Percentiles rank a stretch among this genome's conserved stretches.
phyloP scores from a whole-genome alignment of 2,113 vertebrate species.

The Hydropotes inermis region DNA sequence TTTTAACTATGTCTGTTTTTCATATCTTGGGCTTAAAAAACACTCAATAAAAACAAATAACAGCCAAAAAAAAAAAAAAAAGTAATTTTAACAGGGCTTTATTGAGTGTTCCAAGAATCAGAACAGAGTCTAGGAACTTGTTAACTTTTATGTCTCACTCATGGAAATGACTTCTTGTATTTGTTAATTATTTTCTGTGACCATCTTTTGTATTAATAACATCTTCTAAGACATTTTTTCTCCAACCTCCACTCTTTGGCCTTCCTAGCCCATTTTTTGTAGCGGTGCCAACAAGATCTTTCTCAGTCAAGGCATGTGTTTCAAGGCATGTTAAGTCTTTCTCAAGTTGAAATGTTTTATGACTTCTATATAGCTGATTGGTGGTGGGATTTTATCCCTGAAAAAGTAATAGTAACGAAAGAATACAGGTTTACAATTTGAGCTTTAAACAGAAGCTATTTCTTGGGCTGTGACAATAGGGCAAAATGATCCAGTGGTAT shows the following conservation, averaged over 20 bases:
- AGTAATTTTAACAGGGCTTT: background rate
- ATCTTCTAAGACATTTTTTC: background rate
- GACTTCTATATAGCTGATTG: no score
- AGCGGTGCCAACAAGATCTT: background rate
- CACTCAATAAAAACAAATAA: background rate
- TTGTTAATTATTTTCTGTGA: slow-evolving; percentile 6
- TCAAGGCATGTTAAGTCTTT: background rate
- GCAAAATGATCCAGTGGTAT: slow-evolving; percentile 42
- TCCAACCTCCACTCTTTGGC: background rate
- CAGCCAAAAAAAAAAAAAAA: background rate
- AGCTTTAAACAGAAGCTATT: background rate
- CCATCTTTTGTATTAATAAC: background rate
- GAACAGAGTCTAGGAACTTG: background rate
- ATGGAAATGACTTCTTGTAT: background rate
- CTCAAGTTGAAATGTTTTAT: background rate
- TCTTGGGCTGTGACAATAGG: background rate
- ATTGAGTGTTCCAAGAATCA: background rate
- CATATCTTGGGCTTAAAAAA: background rate
- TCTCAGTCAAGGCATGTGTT: background rate
- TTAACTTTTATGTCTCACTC: background rate
- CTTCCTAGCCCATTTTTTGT: background rate
- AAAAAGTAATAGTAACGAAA: background rate
- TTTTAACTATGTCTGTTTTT: background rate
- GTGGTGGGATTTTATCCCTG: background rate
- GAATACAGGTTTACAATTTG: background rate